Evolutionary conservation across 1,140 invertebrate genomes (phyloP).

Genomic region (Amphibalanus amphitrite): DNA sequence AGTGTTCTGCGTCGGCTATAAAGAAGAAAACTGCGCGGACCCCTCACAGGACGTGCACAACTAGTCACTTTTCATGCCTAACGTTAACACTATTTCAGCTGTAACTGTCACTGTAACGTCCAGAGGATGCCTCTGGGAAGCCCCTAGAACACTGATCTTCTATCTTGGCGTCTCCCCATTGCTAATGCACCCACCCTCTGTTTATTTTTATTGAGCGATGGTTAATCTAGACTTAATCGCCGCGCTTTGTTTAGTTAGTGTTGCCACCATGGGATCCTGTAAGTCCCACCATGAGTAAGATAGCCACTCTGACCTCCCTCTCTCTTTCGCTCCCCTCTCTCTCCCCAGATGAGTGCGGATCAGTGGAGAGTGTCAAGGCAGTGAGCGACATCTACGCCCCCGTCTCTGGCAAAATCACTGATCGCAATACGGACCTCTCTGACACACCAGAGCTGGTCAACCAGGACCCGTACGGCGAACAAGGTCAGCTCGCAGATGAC

Average conservation of each 20-base stretch:
- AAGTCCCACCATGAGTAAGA: not conserved
- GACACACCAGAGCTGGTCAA: constrained; percentile 75
- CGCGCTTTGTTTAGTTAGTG: constrained; percentile 8
- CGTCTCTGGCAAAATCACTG: constrained; percentile 65
- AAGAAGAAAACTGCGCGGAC: too few relatives aligned
- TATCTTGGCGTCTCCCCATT: too few relatives aligned
- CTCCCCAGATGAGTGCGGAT: constrained; percentile 64
- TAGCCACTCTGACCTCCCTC: too few relatives aligned
- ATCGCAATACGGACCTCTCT: constrained; percentile 66
- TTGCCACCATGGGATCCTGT: not conserved
- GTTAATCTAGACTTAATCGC: constrained; percentile 9
- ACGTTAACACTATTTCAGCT: too few relatives aligned
- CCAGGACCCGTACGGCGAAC: constrained; percentile 76
- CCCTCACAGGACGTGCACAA: too few relatives aligned
- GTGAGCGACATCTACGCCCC: constrained; percentile 94
- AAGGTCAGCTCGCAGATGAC: not conserved
- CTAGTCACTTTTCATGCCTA: too few relatives aligned
- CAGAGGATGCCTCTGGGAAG: too few relatives aligned
- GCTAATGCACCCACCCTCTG: too few relatives aligned
- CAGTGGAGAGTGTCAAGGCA: constrained; percentile 93
- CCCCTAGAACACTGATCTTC: too few relatives aligned
- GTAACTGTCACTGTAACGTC: too few relatives aligned
- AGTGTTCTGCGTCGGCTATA: too few relatives aligned
- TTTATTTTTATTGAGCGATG: not conserved
- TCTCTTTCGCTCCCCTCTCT: not conserved